phyloP scores from a whole-genome alignment of 2,888 invertebrate genomes.

The Idaea dimidiata region DNA sequence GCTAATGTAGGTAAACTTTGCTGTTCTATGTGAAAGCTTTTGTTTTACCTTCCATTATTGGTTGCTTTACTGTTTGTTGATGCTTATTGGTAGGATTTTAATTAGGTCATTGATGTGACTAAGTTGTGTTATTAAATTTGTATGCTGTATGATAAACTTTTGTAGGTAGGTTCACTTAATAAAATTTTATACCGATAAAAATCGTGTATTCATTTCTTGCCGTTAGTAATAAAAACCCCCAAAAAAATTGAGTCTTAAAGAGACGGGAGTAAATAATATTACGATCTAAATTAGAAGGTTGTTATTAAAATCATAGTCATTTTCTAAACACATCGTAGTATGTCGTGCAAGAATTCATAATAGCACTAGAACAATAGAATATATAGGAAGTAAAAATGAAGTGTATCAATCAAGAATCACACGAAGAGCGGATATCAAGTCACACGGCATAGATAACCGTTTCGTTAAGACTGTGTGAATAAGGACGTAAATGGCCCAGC shows the following conservation, averaged over 20 bases:
- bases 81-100: constrained; percentile 5
- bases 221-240: no score
- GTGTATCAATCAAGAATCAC: constrained; percentile 2
- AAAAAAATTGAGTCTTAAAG: no score
- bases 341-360: no score
- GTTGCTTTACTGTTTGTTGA: constrained; percentile 17
- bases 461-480: constrained; percentile 28
- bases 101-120: neutral
- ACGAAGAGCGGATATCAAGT: constrained; percentile 2
- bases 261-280: no score
- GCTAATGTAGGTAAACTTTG: constrained; percentile 25
- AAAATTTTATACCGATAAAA: no score
- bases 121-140: no score
- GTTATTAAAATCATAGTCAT: no score
- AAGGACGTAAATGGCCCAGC: constrained; percentile 45
- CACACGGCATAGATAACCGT: constrained; percentile 4
- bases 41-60: constrained; percentile 21
- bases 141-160: no score
- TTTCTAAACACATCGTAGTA: no score
- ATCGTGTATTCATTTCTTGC: no score
- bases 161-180: no score
- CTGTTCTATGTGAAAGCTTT: constrained; percentile 15
- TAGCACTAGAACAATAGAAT: neutral
- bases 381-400: neutral
- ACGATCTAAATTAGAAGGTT: no score